These are phyloP conservation scores for Cinclus cinclus DNA, from an alignment of 2,113 vertebrate species.

Conservation along the genomic window DNA sequence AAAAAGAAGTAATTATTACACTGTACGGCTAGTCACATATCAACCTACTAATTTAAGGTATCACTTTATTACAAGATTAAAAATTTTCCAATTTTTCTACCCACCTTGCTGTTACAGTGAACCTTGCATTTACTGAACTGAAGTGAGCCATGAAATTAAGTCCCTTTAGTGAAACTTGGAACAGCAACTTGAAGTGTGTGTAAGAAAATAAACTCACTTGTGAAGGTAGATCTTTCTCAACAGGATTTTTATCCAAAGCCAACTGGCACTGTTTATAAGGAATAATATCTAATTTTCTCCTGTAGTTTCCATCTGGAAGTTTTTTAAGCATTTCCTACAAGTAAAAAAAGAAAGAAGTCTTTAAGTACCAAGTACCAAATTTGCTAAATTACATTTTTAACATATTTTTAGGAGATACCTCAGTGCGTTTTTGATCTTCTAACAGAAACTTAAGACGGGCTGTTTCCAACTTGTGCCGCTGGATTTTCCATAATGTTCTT, in stretches of 20 bases:
- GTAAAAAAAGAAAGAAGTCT: background rate
- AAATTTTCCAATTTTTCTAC: background rate
- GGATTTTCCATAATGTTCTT: slow-evolving; percentile 87
- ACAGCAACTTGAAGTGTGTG: background rate
- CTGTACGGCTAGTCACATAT: background rate
- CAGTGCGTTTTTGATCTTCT: slow-evolving; percentile 72
- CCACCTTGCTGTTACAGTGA: background rate
- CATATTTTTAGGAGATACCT: slow-evolving; percentile 71
- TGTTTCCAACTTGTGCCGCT: slow-evolving; percentile 83
- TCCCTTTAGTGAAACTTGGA: background rate
- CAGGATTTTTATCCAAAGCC: background rate
- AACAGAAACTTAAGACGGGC: slow-evolving; percentile 80
- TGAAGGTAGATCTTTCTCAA: background rate
- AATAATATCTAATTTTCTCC: slow-evolving; percentile 55
- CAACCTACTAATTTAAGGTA: background rate
- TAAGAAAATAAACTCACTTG: slow-evolving; percentile 46
- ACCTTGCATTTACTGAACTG: background rate
- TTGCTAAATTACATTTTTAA: background rate
- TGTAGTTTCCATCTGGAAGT: slow-evolving; percentile 66
- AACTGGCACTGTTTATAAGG: background rate
- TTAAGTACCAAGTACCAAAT: background rate
- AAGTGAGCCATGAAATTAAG: background rate
- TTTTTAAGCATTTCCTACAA: slow-evolving; percentile 77
- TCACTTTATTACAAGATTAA: background rate
- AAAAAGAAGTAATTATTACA: background rate